Percentiles rank a stretch among this genome's conserved stretches.
Conservation (phyloP, 2,888 invertebrate species). For the Melolontha melolontha region DNA sequence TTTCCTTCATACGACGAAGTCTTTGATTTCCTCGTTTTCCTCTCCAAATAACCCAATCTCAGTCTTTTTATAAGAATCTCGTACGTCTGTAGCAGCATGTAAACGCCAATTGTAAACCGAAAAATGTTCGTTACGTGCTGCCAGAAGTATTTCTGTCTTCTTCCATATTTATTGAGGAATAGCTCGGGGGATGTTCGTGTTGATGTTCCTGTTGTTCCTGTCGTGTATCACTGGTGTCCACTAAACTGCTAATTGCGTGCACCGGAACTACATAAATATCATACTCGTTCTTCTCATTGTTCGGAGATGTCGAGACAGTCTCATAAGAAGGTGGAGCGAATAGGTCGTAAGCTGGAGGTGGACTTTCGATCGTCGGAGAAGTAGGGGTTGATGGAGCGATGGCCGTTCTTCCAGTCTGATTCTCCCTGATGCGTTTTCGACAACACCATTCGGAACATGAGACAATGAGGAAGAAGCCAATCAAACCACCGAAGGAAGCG, state of each 20-base stretch:
- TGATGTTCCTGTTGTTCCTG: slow-evolving; percentile 44
- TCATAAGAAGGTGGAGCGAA: slow-evolving; percentile 71
- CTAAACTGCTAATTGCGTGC: slow-evolving; percentile 60
- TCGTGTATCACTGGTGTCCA: slow-evolving; percentile 47
- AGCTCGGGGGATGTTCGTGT: slow-evolving; percentile 54
- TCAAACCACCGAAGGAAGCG: slow-evolving; percentile 70
- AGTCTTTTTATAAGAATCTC: slow-evolving; percentile 8
- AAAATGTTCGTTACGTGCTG: slow-evolving; percentile 18
- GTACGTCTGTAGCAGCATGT: background rate
- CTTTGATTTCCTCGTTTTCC: too few species aligned
- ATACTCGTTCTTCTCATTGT: slow-evolving; percentile 63
- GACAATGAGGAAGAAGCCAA: slow-evolving; percentile 69
- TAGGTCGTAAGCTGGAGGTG: slow-evolving; percentile 70
- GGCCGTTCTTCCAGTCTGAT: slow-evolving; percentile 46
- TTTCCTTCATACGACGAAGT: too few species aligned
- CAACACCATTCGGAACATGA: slow-evolving; percentile 72
- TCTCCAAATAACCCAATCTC: slow-evolving; percentile 1
- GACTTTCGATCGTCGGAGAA: slow-evolving; percentile 49
- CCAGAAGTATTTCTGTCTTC: slow-evolving; percentile 14
- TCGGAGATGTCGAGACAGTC: slow-evolving; percentile 58
- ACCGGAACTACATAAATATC: slow-evolving; percentile 68
- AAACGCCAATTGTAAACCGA: background rate
- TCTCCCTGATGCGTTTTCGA: slow-evolving; percentile 55
- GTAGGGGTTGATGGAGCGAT: slow-evolving; percentile 47
- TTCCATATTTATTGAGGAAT: slow-evolving; percentile 39